These are phyloP conservation scores for Lordiphosa stackelbergi DNA, from an alignment of 1,140 invertebrate species.

Conservation along the genomic window DNA sequence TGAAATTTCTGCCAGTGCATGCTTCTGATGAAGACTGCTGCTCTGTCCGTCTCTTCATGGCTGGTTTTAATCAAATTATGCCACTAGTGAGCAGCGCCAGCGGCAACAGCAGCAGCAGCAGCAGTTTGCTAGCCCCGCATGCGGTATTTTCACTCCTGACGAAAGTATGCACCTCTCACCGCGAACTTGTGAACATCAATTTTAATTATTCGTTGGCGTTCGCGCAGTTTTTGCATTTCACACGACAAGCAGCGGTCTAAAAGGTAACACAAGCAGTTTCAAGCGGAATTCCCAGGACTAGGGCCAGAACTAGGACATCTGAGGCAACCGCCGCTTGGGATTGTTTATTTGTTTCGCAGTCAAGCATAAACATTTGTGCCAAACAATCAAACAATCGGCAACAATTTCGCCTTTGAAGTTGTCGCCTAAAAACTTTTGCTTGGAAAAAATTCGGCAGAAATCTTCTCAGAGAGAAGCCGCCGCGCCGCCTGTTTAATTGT, in stretches of 20 bases:
- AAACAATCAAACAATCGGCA: constrained; percentile 71
- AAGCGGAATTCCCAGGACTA: constrained; percentile 14
- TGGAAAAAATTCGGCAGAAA: constrained; percentile 33
- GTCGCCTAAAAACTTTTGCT: constrained; percentile 43
- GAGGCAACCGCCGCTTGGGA: constrained; percentile 15
- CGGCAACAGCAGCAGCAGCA: constrained; percentile 13
- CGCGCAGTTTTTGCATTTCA: constrained; percentile 61
- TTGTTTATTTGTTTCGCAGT: constrained; percentile 64
- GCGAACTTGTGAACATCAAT: constrained; percentile 50
- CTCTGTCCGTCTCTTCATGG: constrained; percentile 25
- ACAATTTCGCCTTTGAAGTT: constrained; percentile 42
- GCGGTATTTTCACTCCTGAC: constrained; percentile 52
- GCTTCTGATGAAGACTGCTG: constrained; percentile 12
- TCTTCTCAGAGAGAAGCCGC: constrained; percentile 32
- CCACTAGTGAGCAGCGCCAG: constrained; percentile 28
- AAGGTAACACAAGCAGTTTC: constrained; percentile 10
- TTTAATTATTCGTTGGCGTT: constrained; percentile 64
- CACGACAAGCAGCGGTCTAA: constrained; percentile 34
- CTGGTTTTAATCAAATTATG: constrained; percentile 69
- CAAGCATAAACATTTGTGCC: constrained; percentile 72
- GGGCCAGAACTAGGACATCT: constrained; percentile 5
- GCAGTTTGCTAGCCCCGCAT: constrained; percentile 41
- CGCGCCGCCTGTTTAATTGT: constrained; percentile 58
- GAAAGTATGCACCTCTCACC: constrained; percentile 26
- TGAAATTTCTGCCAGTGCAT: constrained; percentile 19